phyloP scores from a whole-genome alignment of 2,113 vertebrate genomes.

The Empidonax alnorum region DNA sequence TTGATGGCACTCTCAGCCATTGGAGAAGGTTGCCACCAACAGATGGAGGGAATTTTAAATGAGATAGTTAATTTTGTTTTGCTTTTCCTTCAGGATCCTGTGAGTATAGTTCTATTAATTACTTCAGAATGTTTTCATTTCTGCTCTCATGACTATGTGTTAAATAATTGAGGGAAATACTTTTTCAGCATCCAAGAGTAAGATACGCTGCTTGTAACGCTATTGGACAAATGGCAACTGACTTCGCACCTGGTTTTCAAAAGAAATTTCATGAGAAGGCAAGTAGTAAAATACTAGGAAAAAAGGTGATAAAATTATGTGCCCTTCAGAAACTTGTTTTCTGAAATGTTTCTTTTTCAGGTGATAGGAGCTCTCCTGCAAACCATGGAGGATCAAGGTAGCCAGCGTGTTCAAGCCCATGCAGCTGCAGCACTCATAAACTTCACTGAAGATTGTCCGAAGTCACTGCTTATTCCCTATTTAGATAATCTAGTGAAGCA shows the following conservation, averaged over 20 bases:
- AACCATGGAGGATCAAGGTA: conserved; percentile 97
- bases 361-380: conserved; percentile 93
- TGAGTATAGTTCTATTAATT: conserved; percentile 76
- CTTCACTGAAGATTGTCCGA: conserved; percentile 98
- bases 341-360: conserved; percentile 63
- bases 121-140: neutral
- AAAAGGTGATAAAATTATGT: neutral
- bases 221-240: conserved; percentile 98
- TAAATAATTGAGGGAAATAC: conserved; percentile 13
- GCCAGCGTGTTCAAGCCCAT: conserved; percentile 96
- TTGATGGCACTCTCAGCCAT: conserved; percentile 97
- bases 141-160: neutral
- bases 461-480: conserved; percentile 90
- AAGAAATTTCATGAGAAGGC: conserved; percentile 99
- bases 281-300: neutral
- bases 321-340: neutral
- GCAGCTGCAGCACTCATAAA: conserved; percentile 97
- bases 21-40: conserved; percentile 97
- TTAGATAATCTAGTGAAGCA: conserved; percentile 94
- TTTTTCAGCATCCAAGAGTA: conserved; percentile 91
- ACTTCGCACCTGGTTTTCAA: conserved; percentile 97
- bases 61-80: conserved; percentile 96
- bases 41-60: conserved; percentile 97
- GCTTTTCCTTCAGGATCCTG: conserved; percentile 93
- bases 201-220: conserved; percentile 96